Evolutionary conservation across 2,797 vertebrate genomes (phyloP).

Genomic region (Sebastes wilsoni): DNA sequence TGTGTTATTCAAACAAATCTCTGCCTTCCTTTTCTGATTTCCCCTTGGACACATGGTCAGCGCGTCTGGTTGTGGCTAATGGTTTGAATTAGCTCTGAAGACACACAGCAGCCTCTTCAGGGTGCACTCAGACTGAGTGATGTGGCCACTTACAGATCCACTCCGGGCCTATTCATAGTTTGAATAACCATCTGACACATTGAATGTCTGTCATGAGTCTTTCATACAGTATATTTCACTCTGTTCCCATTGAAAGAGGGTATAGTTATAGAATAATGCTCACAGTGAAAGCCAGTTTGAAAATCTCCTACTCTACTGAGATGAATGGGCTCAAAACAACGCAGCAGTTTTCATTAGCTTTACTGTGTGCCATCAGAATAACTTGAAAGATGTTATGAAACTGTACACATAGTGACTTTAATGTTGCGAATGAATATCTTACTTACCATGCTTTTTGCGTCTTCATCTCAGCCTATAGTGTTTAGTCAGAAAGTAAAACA

Average conservation of each 20-base stretch:
- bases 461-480: background rate
- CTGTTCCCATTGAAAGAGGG: background rate
- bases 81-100: constrained; percentile 41
- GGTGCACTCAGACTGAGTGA: constrained; percentile 46
- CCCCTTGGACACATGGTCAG: background rate
- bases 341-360: background rate
- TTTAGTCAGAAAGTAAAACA: too few relatives aligned
- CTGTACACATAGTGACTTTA: background rate
- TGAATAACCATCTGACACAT: constrained; percentile 34
- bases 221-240: background rate
- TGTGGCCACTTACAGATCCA: constrained; percentile 39
- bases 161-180: constrained; percentile 27
- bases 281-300: background rate
- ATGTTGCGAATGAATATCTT: background rate
- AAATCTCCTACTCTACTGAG: too few relatives aligned
- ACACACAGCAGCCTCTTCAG: constrained; percentile 25
- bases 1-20: constrained; percentile 5
- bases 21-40: background rate
- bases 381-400: background rate
- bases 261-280: background rate
- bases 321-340: background rate
- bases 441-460: too few relatives aligned
- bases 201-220: constrained; percentile 15
- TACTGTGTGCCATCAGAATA: too few relatives aligned
- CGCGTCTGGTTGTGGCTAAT: constrained; percentile 1